Base-by-base conservation (phyloP, 2,797 vertebrate species). In the Cephalopachus bancanus region DNA sequence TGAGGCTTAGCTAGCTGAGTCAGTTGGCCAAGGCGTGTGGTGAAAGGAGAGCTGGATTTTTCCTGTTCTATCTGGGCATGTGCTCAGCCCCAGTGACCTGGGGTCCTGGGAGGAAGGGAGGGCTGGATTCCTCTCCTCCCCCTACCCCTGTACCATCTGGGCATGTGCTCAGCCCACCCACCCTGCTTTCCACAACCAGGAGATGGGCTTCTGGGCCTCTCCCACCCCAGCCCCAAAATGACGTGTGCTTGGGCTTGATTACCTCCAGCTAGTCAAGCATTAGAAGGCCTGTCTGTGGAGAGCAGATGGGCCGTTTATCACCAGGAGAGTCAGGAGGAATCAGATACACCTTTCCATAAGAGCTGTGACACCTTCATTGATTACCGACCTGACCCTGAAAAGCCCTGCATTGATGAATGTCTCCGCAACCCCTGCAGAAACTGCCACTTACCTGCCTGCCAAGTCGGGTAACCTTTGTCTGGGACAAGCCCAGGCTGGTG, bases 331-430 rank as follows among this genome's bases (percentile, higher is more conserved):
- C 94, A 85, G 94, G 75, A 78, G 85, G 76, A 81, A 88, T 85
- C 60, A 97, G 97, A 94, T 97, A 92, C 97, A 92, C 93, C 91
- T 88, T n/a, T 60, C 62, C 55, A 30, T 78, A 87, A 91, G 89
- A 96, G 65, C 89, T 72, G 44, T 91, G 96, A 91, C 83, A 96
- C 95, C 93, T 96, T 84, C 89, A 93, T 97, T 97, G 97, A 95
- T 71, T 17, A 7, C 85, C 51, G 91, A 74, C 33, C 75, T 79
- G 59, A 57, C 62, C 88, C 26, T 67, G 84, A 79, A 91, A 96
- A 93, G 62, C 87, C 91, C 91, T 55, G 0, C 84, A 93, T 79
- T 97, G 94, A 97, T 90, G 60, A 78, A 89, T 88, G 87, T 80
- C 89, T 94, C 75, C 0, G 28, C 81, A 86, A 64, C 51, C 83